phyloP scores from a whole-genome alignment of 2,888 invertebrate species.

The Caradrina clavipalpis region DNA sequence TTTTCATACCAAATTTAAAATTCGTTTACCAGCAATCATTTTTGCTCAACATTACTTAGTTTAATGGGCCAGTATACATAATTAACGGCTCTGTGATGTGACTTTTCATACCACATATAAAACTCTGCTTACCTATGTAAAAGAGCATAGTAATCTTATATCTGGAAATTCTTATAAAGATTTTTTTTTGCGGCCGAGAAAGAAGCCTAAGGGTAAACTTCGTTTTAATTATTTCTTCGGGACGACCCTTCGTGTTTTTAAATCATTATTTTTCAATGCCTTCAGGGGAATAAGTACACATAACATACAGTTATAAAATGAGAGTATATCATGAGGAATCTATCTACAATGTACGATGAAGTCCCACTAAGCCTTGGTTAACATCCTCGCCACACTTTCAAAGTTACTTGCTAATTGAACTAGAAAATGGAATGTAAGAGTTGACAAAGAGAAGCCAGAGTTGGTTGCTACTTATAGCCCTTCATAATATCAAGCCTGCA shows the following conservation, averaged over 20 bases:
- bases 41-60: no score
- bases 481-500: background rate
- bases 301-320: background rate
- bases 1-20: no score
- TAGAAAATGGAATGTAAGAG: constrained; percentile 32
- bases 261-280: constrained; percentile 28
- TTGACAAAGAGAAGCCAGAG: constrained; percentile 3
- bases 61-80: no score
- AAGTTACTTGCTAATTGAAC: constrained; percentile 30
- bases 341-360: background rate
- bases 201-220: constrained; percentile 22
- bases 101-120: background rate
- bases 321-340: background rate
- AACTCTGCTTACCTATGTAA: background rate
- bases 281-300: background rate
- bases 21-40: no score
- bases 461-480: background rate
- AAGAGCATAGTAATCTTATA: background rate
- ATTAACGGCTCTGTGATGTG: no score
- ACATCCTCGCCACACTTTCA: constrained; percentile 7
- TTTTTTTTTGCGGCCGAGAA: constrained; percentile 4
- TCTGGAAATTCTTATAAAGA: background rate
- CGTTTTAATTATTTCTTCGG: constrained; percentile 28
- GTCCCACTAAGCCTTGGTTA: constrained; percentile 5
- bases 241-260: constrained; percentile 18